Evolutionary conservation across 1,140 invertebrate genomes (phyloP).

Genomic region (Tetraneura akinire): DNA sequence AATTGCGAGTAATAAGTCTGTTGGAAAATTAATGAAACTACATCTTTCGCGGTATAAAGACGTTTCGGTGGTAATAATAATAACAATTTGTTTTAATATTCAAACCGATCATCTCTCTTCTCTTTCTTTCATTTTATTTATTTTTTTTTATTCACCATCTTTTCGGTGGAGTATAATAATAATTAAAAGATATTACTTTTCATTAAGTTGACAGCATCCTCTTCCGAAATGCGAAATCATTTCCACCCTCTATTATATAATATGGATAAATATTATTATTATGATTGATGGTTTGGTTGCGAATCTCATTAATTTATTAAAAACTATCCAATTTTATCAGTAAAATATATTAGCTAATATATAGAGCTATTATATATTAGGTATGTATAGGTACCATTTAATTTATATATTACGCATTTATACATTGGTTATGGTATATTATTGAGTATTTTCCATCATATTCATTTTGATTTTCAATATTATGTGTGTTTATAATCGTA

Average conservation of each 20-base stretch:
- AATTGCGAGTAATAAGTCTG: constrained; percentile 49
- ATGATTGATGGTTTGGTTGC: constrained; percentile 44
- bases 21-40: constrained; percentile 50
- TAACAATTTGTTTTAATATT: constrained; percentile 52
- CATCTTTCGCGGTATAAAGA: constrained; percentile 48
- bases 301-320: constrained; percentile 34
- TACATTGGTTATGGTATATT: no score
- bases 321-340: constrained; percentile 5
- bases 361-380: no score
- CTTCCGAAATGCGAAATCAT: constrained; percentile 50
- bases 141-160: constrained; percentile 21
- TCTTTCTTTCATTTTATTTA: no score
- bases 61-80: constrained; percentile 50
- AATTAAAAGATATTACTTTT: constrained; percentile 52
- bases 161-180: constrained; percentile 37
- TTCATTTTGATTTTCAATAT: no score
- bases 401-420: no score
- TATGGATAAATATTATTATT: constrained; percentile 50
- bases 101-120: constrained; percentile 50
- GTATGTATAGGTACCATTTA: no score
- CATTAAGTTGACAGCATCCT: constrained; percentile 51
- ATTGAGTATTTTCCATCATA: no score
- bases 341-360: no score
- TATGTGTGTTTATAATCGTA: no score
- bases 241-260: constrained; percentile 50